phyloP scores from a whole-genome alignment of 2,797 vertebrate genomes.

The Varecia variegata region DNA sequence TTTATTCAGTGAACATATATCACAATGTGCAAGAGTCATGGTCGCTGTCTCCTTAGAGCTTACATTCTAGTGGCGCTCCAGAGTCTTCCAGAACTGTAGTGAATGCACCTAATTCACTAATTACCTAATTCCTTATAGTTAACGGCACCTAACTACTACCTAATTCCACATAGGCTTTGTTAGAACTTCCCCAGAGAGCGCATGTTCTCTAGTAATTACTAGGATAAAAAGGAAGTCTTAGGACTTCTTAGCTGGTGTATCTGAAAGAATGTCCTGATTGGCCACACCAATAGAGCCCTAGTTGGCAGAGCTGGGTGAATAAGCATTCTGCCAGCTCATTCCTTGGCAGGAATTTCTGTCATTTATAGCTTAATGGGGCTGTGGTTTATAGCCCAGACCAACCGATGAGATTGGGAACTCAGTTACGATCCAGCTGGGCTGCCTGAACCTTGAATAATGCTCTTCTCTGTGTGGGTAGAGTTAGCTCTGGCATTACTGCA shows the following conservation, averaged over 20 bases:
- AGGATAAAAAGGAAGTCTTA: neutral
- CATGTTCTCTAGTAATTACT: neutral
- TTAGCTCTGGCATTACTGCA: neutral
- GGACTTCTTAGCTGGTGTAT: neutral
- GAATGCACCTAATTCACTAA: neutral
- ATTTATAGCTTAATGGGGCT: neutral
- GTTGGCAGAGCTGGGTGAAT: neutral
- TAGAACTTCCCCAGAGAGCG: neutral
- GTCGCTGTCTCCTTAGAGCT: neutral
- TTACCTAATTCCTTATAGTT: neutral
- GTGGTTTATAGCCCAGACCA: neutral
- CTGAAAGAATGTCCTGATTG: neutral
- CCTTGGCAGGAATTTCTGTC: constrained; percentile 10
- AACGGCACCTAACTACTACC: neutral
- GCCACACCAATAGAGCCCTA: neutral
- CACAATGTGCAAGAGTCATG: neutral
- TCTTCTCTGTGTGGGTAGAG: neutral
- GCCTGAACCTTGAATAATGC: neutral
- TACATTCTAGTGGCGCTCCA: neutral
- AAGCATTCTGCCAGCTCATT: neutral
- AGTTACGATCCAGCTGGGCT: neutral
- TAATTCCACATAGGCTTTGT: neutral
- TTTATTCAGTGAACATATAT: neutral
- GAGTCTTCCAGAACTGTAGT: neutral
- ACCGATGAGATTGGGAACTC: neutral